A percentile compares a stretch with the other conserved stretches of the same genome.
Evolutionary conservation across 2,797 vertebrate genomes (phyloP).

Genomic region (Cephalopachus bancanus): DNA sequence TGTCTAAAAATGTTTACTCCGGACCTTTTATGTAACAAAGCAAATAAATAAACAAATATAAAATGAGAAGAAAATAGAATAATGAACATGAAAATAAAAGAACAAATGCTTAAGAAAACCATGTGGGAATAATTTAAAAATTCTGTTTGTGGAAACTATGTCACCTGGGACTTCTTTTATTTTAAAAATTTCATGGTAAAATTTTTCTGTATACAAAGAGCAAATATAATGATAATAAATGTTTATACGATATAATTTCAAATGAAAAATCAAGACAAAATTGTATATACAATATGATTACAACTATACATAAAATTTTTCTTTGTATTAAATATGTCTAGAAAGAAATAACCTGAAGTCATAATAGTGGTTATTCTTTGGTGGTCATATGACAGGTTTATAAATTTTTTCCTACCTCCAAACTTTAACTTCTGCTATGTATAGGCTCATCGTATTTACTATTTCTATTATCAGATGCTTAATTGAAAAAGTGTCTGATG

Average conservation of each 20-base stretch:
- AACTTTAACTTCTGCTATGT: constrained; percentile 58
- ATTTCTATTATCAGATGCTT: constrained; percentile 4
- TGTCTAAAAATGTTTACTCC: background rate
- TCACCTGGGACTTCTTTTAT: background rate
- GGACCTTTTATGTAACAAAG: background rate
- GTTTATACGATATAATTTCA: background rate
- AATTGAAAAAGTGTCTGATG: constrained; percentile 44
- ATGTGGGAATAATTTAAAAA: constrained; percentile 1
- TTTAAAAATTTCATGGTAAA: constrained; percentile 44
- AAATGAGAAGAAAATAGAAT: background rate
- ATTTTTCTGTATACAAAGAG: constrained; percentile 29
- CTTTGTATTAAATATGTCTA: constrained; percentile 11
- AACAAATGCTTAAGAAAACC: constrained; percentile 33
- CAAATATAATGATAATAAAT: background rate
- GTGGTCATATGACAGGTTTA: background rate
- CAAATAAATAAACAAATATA: constrained; percentile 35
- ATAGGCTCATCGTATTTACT: constrained; percentile 48
- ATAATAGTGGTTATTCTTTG: background rate
- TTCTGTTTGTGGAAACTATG: constrained; percentile 15
- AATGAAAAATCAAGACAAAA: constrained; percentile 51
- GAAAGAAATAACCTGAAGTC: constrained; percentile 49
- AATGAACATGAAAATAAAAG: background rate
- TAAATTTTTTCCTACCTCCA: background rate
- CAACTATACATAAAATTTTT: background rate
- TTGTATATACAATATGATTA: background rate